These are phyloP conservation scores for Zaprionus davidi DNA, from an alignment of 1,140 invertebrate species.

Conservation along the genomic window DNA sequence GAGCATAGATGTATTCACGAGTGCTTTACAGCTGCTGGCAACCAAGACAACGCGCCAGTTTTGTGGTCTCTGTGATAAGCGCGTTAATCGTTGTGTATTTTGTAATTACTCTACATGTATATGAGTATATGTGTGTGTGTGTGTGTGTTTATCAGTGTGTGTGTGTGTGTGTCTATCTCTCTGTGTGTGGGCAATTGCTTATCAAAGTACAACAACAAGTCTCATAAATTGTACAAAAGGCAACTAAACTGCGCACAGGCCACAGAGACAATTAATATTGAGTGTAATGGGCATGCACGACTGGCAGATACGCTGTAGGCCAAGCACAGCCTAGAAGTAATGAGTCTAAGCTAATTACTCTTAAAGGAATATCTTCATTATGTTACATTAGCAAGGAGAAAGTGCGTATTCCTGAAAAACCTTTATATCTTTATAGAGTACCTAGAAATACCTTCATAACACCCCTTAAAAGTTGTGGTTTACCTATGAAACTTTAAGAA, in stretches of 20 bases:
- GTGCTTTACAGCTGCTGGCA: conserved; percentile 21
- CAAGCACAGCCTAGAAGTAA: background rate
- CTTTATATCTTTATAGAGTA: background rate
- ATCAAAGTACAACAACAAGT: conserved; percentile 27
- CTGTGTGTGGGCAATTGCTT: conserved; percentile 10
- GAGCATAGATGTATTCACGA: conserved; percentile 13
- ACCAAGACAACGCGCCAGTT: conserved; percentile 35
- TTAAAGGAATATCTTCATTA: too few relatives aligned
- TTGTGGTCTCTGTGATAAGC: conserved; percentile 39
- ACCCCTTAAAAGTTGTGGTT: background rate
- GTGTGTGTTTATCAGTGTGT: background rate
- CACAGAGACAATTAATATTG: conserved; percentile 27
- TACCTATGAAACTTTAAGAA: background rate
- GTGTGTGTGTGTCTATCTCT: background rate
- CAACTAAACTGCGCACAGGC: conserved; percentile 43
- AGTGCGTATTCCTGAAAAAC: too few relatives aligned
- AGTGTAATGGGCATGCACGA: background rate
- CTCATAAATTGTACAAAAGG: conserved; percentile 35
- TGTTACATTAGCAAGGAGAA: too few relatives aligned
- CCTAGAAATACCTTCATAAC: background rate
- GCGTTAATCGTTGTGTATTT: conserved; percentile 41
- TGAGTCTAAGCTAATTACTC: background rate
- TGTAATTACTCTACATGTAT: conserved; percentile 35
- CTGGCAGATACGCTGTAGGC: background rate
- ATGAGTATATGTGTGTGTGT: background rate